phyloP scores from a whole-genome alignment of 2,797 vertebrate genomes.

The Coilia nasus region DNA sequence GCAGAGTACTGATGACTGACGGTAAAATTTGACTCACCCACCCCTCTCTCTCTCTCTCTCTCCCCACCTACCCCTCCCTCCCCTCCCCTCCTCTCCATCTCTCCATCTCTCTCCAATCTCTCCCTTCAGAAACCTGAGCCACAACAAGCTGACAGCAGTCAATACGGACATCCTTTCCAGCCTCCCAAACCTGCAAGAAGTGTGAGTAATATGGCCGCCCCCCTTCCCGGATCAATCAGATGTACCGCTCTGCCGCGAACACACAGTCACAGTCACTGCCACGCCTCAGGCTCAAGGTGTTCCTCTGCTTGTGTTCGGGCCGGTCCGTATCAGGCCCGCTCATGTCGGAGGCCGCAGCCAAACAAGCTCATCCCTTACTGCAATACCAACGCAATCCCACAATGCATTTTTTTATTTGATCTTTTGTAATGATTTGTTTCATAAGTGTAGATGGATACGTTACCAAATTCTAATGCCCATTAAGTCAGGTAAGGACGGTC shows the following conservation, averaged over 20 bases:
- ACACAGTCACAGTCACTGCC: neutral
- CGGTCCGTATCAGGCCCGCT: neutral
- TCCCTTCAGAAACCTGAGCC: conserved; percentile 90
- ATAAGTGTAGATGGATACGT: neutral
- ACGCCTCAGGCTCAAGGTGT: neutral
- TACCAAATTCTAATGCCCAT: neutral
- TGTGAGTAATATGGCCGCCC: conserved; percentile 82
- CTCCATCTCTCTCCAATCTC: conserved; percentile 45
- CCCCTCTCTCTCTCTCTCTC: conserved; percentile 12
- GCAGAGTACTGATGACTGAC: neutral
- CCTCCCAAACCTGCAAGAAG: conserved; percentile 86
- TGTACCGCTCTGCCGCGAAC: neutral
- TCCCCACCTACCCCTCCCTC: neutral
- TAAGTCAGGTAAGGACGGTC: neutral
- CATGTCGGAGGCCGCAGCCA: neutral
- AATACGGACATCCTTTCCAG: conserved; percentile 80
- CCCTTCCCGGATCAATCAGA: neutral
- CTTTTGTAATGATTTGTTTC: neutral
- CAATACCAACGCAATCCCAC: neutral
- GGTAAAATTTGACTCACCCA: conserved; percentile 14
- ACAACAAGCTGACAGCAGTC: conserved; percentile 88
- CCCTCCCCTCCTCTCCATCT: conserved; percentile 13
- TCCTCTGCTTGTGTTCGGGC: too few relatives aligned
- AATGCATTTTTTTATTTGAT: neutral
- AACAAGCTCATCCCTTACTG: neutral